Evolutionary conservation across 2,113 vertebrate genomes (phyloP), one percentile per base, ranked within the genome.

Genomic region (Lasiurus borealis): DNA sequence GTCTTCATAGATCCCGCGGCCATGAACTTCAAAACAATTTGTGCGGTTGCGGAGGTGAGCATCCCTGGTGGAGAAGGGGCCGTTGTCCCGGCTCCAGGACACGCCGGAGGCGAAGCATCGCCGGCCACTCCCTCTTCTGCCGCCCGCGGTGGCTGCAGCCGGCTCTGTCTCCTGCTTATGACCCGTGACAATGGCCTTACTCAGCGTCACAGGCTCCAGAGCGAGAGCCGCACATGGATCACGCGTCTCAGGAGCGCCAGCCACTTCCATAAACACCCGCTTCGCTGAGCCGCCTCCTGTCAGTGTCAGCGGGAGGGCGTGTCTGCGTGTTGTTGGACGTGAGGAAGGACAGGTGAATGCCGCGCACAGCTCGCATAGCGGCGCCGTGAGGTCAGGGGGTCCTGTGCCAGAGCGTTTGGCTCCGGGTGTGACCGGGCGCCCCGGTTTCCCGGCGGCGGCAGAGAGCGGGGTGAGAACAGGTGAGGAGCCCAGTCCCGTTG

Each of bases 241-340:
- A 92, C 94, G 13, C 19, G 1, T 91, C 95, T 89, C 95, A 92
- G 87, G 93, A 96, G 90, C 6, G 83, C 77, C 1, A n/a, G 7
- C 91, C 78, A 68, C 83, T 95, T 97, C 96, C 94, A 93, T 95
- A 93, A 96, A 96, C 84, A 96, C 88, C 86, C 15, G 8, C 92
- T 97, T 9, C n/a, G 50, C 71, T 97, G 83, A 84, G 92, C 93
- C 29, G 91, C 83, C 71, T 89, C 96, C 91, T 46, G 7, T 18
- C 85, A 72, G 11, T 85, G 64, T 76, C 73, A n/a, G 46, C 40
- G 40, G 5, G 40, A 40, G 40, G 40, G 40, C 40, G 40, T 40
- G 40, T 40, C 40, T 40, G 40, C 40, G 40, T 5, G 40, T 40
- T 40, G 40, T 40, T 40, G 40, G 40, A 40, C 40, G 40, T 40